Evolutionary conservation across 1,140 invertebrate genomes (phyloP).

Genomic region (Bombus ignitus): DNA sequence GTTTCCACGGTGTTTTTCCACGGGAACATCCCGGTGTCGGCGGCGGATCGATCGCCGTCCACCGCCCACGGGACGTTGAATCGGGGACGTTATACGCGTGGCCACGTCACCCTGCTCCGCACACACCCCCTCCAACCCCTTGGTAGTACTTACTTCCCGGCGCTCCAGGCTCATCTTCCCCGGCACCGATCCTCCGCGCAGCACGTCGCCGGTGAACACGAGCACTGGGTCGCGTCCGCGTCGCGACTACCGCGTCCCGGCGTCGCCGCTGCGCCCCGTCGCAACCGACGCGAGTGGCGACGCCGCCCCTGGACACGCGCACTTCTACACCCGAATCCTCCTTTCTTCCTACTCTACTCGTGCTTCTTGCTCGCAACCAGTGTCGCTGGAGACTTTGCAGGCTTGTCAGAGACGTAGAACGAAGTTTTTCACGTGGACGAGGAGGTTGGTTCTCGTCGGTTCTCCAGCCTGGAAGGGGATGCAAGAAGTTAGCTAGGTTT

Average conservation of each 20-base stretch:
- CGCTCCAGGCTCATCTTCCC: conserved; percentile 34
- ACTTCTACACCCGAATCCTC: neutral
- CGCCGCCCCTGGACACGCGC: conserved; percentile 14
- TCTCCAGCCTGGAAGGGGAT: neutral
- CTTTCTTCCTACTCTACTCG: neutral
- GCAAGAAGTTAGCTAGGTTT: neutral
- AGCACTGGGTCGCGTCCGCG: conserved; percentile 30
- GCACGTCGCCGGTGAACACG: conserved; percentile 7
- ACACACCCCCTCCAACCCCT: neutral
- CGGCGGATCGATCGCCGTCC: conserved; percentile 38
- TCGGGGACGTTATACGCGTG: conserved; percentile 9
- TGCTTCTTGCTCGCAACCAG: neutral
- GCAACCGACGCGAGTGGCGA: neutral
- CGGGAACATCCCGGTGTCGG: conserved; percentile 17
- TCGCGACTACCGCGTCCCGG: conserved; percentile 15
- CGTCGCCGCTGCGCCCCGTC: neutral
- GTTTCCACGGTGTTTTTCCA: conserved; percentile 43
- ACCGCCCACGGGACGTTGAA: conserved; percentile 21
- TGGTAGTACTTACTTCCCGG: neutral
- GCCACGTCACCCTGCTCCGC: neutral
- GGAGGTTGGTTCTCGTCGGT: neutral
- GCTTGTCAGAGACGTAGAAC: neutral
- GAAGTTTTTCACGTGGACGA: neutral
- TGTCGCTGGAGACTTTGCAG: neutral
- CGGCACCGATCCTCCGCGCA: neutral